Conservation (phyloP, 2,888 invertebrate genomes). For the Volucella bombylans region DNA sequence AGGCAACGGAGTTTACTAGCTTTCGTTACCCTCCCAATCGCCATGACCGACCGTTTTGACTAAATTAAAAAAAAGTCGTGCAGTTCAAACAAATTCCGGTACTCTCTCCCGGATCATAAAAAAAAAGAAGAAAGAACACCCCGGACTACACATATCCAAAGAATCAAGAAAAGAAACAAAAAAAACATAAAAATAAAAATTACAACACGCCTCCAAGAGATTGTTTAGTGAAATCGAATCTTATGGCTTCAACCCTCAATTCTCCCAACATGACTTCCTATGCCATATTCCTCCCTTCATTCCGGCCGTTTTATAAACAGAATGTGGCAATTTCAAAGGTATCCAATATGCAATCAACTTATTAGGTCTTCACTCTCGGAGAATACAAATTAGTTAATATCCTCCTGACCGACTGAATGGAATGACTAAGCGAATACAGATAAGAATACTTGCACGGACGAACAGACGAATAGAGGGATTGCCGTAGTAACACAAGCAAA, state of each 20-base stretch:
- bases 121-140: too few relatives aligned
- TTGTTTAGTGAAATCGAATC: conserved; percentile 45
- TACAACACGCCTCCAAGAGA: not conserved
- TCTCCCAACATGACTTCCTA: not conserved
- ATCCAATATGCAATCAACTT: conserved; percentile 55
- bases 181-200: too few relatives aligned
- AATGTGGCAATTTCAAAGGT: conserved; percentile 19
- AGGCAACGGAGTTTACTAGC: too few relatives aligned
- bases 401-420: conserved; percentile 37
- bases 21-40: too few relatives aligned
- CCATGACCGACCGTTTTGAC: too few relatives aligned
- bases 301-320: not conserved
- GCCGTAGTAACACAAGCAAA: not conserved
- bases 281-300: not conserved
- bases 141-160: not conserved
- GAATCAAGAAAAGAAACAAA: not conserved
- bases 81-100: too few relatives aligned
- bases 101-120: too few relatives aligned
- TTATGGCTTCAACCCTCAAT: not conserved
- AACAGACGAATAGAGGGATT: too few relatives aligned
- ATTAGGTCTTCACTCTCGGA: conserved; percentile 42
- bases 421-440: not conserved
- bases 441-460: too few relatives aligned
- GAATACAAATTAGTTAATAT: conserved; percentile 56
- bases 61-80: too few relatives aligned